Evolutionary conservation across 2,797 vertebrate species (phyloP).

Genomic region (Diceros bicornis): DNA sequence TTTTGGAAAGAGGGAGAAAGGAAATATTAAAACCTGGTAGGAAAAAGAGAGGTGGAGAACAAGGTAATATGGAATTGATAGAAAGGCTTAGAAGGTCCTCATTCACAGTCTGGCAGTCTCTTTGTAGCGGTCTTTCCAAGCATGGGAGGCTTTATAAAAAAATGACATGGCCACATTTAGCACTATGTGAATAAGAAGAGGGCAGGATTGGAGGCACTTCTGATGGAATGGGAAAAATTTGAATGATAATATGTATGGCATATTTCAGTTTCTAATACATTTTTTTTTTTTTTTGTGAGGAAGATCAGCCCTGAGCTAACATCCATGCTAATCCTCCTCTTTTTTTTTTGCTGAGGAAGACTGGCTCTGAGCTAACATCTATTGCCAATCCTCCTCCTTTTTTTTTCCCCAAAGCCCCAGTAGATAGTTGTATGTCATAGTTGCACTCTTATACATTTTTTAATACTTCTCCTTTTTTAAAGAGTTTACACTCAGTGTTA

Average conservation of each 20-base stretch:
- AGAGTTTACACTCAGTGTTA: background rate
- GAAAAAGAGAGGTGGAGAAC: background rate
- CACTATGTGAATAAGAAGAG: background rate
- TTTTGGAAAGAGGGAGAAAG: conserved; percentile 3
- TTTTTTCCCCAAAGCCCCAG: too few species aligned
- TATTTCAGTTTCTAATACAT: background rate
- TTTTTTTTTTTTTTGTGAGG: background rate
- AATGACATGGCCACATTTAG: background rate
- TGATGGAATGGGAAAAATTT: background rate
- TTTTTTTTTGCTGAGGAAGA: too few species aligned
- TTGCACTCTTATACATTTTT: background rate
- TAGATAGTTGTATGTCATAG: too few species aligned
- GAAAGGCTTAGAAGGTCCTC: background rate
- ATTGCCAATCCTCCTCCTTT: too few species aligned
- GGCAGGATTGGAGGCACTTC: background rate
- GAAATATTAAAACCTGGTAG: conserved; percentile 7
- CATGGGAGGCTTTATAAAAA: background rate
- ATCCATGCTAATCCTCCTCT: too few species aligned
- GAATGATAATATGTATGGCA: background rate
- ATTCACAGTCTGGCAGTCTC: background rate
- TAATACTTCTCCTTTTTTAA: background rate
- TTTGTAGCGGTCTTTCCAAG: background rate
- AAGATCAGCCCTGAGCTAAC: too few species aligned
- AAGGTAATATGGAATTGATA: background rate
- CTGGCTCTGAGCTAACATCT: too few species aligned